Base-by-base conservation (phyloP, 2,113 vertebrate species). In the Stigmatopora argus region DNA sequence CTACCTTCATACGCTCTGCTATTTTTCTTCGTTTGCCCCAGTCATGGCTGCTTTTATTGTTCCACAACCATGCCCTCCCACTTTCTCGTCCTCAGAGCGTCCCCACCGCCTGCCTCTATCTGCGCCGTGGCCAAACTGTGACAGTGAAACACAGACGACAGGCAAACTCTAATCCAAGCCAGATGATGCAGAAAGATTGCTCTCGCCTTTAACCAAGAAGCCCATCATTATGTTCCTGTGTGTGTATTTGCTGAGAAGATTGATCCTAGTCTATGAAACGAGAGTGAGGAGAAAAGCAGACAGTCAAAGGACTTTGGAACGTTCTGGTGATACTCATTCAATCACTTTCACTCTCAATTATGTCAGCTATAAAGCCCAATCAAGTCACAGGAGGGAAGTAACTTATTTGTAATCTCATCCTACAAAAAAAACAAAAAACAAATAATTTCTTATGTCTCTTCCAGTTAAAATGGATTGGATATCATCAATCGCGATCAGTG, bases 161-260 rank as follows among this genome's bases (percentile, higher is more conserved):
- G 71, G 67, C 72, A 14, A 59, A 38, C 73, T 66, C 68, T 89
- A 88, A 91, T 90, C 81, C 75, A 83, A 89, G 70, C 87, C 85
- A 91, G 89, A 90, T 88, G 88, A 86, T 75, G 65, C 78, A 83
- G 68, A 87, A 89, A 87, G 52, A 46, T 79, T 81, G 72, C 75
- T 81, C 78, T 82, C 64, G 19, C 79, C 78, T 88, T 86, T 87
- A 84, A 81, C 70, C 63, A 55, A 67, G 69, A 83, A 74, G 70
- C 75, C 81, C 82, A 65, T 81, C 80, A 80, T 81, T 17, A 17
- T 38, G 14, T 57, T 13, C 1, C 7, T 3, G 51, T 52, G 6
- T 17, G 0, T 31, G 21, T 15, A 7, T 58, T 5, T 38, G 6
- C 15, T 14, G 19, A 23, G 8, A 14, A 8, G 55, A 34, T 26